Evolutionary conservation across 2,797 vertebrate species (phyloP).

Genomic region (Melanotaenia parkinsoni): DNA sequence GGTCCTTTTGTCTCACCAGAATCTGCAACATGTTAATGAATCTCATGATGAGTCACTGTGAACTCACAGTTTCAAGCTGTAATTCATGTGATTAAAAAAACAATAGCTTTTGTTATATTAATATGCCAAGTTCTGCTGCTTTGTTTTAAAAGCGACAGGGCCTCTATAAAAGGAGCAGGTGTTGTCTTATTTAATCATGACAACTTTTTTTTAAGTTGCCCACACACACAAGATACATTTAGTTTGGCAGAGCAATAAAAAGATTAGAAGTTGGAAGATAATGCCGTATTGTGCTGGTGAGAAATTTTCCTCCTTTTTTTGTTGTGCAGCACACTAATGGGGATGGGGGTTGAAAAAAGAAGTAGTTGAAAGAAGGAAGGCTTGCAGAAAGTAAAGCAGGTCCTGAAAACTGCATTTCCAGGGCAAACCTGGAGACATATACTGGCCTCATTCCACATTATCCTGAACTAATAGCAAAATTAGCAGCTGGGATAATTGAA

Average conservation of each 20-base stretch:
- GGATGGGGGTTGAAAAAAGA: not conserved
- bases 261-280: slow-evolving; percentile 64
- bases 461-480: slow-evolving; percentile 66
- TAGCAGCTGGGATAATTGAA: slow-evolving; percentile 47
- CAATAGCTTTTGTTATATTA: slow-evolving; percentile 25
- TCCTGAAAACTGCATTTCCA: slow-evolving; percentile 60
- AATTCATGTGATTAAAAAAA: not conserved
- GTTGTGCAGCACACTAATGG: slow-evolving; percentile 5
- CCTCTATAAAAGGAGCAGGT: slow-evolving; percentile 50
- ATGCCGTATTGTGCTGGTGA: slow-evolving; percentile 49
- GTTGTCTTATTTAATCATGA: slow-evolving; percentile 49
- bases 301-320: slow-evolving; percentile 39
- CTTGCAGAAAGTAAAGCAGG: slow-evolving; percentile 64
- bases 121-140: slow-evolving; percentile 15
- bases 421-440: slow-evolving; percentile 61
- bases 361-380: slow-evolving; percentile 23
- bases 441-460: slow-evolving; percentile 52
- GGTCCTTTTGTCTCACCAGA: no score
- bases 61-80: slow-evolving; percentile 12
- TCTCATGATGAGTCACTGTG: slow-evolving; percentile 10
- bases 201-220: slow-evolving; percentile 37
- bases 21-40: not conserved
- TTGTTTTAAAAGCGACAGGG: slow-evolving; percentile 64
- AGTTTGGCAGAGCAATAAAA: slow-evolving; percentile 53
- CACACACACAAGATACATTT: slow-evolving; percentile 54